phyloP scores from a whole-genome alignment of 2,797 vertebrate genomes.

The Hapalemur alaotrensis region DNA sequence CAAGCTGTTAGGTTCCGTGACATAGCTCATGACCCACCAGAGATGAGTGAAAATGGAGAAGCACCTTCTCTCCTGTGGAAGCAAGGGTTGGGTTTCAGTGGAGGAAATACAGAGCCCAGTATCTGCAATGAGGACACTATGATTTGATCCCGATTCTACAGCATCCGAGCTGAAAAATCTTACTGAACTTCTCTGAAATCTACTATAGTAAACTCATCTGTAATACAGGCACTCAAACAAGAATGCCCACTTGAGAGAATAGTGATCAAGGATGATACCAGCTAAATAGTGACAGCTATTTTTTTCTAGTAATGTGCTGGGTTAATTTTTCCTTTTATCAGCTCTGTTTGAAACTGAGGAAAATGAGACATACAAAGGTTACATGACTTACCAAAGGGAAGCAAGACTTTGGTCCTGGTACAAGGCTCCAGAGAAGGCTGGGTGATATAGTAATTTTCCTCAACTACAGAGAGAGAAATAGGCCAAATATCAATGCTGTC shows the following conservation, averaged over 20 bases:
- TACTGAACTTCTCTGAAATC: neutral
- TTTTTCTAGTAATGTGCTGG: neutral
- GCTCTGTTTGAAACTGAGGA: neutral
- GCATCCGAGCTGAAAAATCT: neutral
- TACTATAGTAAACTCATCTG: neutral
- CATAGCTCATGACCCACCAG: neutral
- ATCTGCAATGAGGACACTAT: neutral
- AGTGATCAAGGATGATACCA: neutral
- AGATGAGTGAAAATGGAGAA: neutral
- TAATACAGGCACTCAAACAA: neutral
- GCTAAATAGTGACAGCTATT: neutral
- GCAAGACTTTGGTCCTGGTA: neutral
- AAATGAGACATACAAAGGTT: neutral
- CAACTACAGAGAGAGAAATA: neutral
- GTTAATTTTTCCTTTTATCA: neutral
- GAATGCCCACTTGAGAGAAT: fast-evolving
- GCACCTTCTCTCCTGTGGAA: neutral
- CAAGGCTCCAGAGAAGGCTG: neutral
- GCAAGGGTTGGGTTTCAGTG: neutral
- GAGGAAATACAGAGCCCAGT: neutral
- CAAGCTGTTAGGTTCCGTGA: neutral
- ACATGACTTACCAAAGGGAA: neutral
- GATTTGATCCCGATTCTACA: neutral
- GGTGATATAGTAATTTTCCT: neutral
- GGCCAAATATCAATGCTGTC: neutral